These are phyloP conservation scores for Sesia apiformis DNA, from an alignment of 2,888 invertebrate genomes.

Conservation along the genomic window DNA sequence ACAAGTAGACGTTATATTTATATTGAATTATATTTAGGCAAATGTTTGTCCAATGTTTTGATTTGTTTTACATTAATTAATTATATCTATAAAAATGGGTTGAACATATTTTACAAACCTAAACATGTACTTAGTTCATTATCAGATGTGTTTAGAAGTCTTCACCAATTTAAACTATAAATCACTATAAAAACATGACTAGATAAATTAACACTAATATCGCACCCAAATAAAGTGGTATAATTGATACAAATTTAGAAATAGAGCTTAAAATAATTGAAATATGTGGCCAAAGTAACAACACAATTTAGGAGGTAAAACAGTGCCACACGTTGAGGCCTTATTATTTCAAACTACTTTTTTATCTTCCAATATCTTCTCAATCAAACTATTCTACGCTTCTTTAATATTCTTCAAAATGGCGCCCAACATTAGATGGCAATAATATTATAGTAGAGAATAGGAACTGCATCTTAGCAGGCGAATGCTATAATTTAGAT, in stretches of 20 bases:
- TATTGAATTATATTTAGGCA: too few species aligned
- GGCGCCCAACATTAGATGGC: conserved; percentile 40
- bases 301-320: conserved; percentile 1
- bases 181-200: background rate
- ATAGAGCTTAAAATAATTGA: background rate
- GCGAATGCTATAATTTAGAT: background rate
- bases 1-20: too few species aligned
- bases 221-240: background rate
- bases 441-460: conserved; percentile 21
- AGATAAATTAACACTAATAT: background rate
- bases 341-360: conserved; percentile 6
- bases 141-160: too few species aligned
- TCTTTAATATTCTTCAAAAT: conserved; percentile 21
- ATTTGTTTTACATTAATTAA: too few species aligned
- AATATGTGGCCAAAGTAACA: conserved; percentile 1
- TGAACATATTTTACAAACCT: too few species aligned
- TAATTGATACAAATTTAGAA: background rate
- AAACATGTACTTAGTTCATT: too few species aligned
- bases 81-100: too few species aligned
- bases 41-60: too few species aligned
- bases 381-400: conserved; percentile 9
- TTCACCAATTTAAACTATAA: background rate
- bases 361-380: conserved; percentile 1
- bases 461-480: conserved; percentile 6
- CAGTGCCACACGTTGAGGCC: conserved; percentile 8